Evolutionary conservation across 2,113 vertebrate species (phyloP).

Genomic region (Galbula dea): DNA sequence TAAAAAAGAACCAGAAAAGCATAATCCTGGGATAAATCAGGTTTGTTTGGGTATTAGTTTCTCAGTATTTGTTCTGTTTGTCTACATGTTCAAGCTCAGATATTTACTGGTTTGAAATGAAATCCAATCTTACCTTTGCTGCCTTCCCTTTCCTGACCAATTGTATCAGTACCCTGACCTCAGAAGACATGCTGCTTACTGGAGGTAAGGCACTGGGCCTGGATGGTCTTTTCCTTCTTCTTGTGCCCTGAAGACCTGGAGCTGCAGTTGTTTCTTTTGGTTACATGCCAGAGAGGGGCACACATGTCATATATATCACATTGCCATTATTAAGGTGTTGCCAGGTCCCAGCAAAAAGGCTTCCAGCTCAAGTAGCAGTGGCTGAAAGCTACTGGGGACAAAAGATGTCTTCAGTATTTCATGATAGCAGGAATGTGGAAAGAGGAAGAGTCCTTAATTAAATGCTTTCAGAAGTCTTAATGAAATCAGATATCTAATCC

Average conservation of each 20-base stretch:
- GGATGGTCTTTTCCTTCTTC: not conserved
- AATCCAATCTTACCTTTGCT: not conserved
- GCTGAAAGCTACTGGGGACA: not conserved
- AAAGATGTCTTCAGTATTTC: not conserved
- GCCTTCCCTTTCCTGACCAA: not conserved
- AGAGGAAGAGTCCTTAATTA: not conserved
- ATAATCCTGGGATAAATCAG: not conserved
- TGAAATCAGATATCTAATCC: not conserved
- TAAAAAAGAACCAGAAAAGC: not conserved
- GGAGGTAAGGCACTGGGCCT: not conserved
- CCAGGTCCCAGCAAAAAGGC: not conserved
- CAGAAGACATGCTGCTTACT: not conserved
- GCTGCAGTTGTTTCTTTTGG: not conserved
- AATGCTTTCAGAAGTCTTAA: not conserved
- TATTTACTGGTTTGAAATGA: not conserved
- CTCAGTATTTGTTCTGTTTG: not conserved
- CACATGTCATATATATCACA: accelerated
- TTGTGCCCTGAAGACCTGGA: not conserved
- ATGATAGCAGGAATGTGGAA: not conserved
- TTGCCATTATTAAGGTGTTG: not conserved
- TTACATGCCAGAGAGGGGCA: accelerated
- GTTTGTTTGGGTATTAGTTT: not conserved
- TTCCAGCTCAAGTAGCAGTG: not conserved
- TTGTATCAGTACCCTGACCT: not conserved
- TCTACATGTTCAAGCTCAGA: not conserved